A percentile compares a stretch with the other conserved stretches of the same genome.
Evolutionary conservation across 2,797 vertebrate genomes (phyloP).

Genomic region (Phataginus tetradactyla): DNA sequence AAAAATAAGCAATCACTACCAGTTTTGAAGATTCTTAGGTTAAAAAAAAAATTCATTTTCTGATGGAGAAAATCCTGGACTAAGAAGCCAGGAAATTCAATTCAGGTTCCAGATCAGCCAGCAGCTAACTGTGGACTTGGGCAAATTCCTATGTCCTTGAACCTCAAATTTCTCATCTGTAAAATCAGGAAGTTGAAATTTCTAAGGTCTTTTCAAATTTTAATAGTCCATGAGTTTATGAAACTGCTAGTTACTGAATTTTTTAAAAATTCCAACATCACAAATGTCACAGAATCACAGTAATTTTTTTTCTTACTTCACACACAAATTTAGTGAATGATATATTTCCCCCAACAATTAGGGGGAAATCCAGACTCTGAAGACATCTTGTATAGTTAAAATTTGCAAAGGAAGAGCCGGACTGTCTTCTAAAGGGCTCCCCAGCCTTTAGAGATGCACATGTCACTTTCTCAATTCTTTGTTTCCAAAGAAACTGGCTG

Average conservation of each 20-base stretch:
- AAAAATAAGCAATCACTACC: conserved; percentile 1
- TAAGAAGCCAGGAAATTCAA: conserved; percentile 14
- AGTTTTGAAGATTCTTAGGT: conserved; percentile 43
- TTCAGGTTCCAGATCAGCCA: neutral
- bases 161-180: conserved; percentile 33
- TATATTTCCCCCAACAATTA: neutral
- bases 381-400: conserved; percentile 11
- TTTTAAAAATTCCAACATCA: conserved; percentile 48
- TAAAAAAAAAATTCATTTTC: neutral
- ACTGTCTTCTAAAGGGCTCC: neutral
- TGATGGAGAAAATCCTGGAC: neutral
- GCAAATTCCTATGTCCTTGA: conserved; percentile 8
- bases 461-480: conserved; percentile 22
- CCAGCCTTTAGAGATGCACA: neutral
- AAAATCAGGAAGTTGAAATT: conserved; percentile 63
- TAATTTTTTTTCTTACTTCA: conserved; percentile 39
- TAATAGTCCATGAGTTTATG: conserved; percentile 21
- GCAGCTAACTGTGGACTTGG: neutral
- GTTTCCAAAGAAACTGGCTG: neutral
- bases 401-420: conserved; percentile 21
- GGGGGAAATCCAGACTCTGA: conserved; percentile 26
- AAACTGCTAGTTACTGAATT: conserved; percentile 31
- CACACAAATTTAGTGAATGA: conserved; percentile 28
- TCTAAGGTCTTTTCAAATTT: conserved; percentile 51
- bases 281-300: conserved; percentile 54